phyloP scores from a whole-genome alignment of 1,140 invertebrate genomes.

The Zaprionus lachaisei region DNA sequence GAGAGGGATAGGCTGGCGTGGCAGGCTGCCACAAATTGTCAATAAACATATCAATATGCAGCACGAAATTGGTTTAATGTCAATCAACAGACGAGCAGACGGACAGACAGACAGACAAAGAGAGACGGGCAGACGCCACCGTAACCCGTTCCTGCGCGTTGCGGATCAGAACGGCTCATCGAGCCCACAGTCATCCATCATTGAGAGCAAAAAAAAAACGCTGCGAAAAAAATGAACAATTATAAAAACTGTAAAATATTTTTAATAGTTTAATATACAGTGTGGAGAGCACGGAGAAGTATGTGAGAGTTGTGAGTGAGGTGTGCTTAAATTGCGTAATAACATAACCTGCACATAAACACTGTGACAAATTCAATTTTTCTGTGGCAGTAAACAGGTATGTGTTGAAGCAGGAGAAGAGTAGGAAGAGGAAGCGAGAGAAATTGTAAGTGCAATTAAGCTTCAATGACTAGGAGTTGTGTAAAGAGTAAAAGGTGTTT shows the following conservation, averaged over 20 bases:
- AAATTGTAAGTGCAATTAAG: not conserved
- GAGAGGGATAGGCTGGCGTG: not conserved
- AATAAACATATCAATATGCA: constrained; percentile 76
- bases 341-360: constrained; percentile 19
- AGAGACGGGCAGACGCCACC: not conserved
- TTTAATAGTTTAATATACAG: constrained; percentile 44
- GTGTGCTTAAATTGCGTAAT: constrained; percentile 33
- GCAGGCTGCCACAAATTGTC: constrained; percentile 60
- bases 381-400: not conserved
- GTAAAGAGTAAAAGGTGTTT: not conserved
- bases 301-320: not conserved
- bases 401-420: not conserved
- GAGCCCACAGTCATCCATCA: constrained; percentile 47
- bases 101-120: not conserved
- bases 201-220: constrained; percentile 20
- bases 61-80: constrained; percentile 70
- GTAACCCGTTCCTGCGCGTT: not conserved
- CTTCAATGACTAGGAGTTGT: not conserved
- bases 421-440: not conserved
- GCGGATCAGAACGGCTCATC: constrained; percentile 36
- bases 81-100: constrained; percentile 55
- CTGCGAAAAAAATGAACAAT: not conserved
- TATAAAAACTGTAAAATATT: constrained; percentile 42
- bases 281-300: not conserved
- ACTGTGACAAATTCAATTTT: constrained; percentile 20